phyloP scores from a whole-genome alignment of 2,888 invertebrate species.

The Acanthopleura granulata region DNA sequence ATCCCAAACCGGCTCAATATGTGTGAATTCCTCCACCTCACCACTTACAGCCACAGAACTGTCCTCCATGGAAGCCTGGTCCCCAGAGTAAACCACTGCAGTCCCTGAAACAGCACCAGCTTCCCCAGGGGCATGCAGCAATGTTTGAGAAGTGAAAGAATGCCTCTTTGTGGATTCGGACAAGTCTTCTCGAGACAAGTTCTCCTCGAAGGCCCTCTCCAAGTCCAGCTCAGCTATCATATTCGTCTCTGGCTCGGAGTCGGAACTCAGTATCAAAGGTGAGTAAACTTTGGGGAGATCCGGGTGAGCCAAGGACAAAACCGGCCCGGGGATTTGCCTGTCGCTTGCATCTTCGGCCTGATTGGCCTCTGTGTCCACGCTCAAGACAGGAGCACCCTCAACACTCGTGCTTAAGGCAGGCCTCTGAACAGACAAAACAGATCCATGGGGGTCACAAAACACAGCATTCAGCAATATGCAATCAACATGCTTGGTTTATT shows the following conservation, averaged over 20 bases:
- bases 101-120: neutral
- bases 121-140: neutral
- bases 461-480: neutral
- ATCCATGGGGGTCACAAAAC: neutral
- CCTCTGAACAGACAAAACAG: neutral
- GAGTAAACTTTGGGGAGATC: neutral
- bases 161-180: neutral
- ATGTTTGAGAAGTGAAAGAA: conserved; percentile 1
- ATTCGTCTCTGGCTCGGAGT: neutral
- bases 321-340: too few species aligned
- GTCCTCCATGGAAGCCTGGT: neutral
- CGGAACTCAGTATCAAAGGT: neutral
- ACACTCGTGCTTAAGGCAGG: neutral
- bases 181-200: neutral
- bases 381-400: neutral
- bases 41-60: neutral
- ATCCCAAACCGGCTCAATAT: neutral
- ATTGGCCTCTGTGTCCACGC: too few species aligned
- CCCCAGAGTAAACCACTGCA: neutral
- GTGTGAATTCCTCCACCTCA: neutral
- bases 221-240: neutral
- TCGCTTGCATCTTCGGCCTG: too few species aligned
- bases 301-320: too few species aligned
- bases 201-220: conserved; percentile 1
- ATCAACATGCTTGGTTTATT: too few species aligned